phyloP scores from a whole-genome alignment of 2,888 invertebrate species.

The Drosophila nr. medialis region DNA sequence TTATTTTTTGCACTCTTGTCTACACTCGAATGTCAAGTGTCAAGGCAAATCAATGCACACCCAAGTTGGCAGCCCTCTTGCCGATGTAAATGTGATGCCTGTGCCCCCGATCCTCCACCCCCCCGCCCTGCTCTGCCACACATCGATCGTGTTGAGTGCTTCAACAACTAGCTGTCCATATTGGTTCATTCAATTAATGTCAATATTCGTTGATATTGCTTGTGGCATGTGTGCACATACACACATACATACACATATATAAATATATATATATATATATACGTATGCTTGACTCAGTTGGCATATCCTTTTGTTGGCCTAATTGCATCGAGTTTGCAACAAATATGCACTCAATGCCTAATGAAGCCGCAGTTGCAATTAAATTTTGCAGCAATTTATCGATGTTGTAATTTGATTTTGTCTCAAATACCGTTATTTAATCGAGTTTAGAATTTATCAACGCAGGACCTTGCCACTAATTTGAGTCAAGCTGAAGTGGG shows the following conservation, averaged over 20 bases:
- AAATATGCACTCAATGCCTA: constrained; percentile 49
- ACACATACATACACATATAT: not conserved
- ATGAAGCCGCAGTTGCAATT: constrained; percentile 55
- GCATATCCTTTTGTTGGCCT: constrained; percentile 42
- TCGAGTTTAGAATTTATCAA: constrained; percentile 22
- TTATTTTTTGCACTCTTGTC: constrained; percentile 5
- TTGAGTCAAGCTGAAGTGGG: constrained; percentile 3
- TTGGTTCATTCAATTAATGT: constrained; percentile 70
- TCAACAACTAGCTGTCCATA: constrained; percentile 59
- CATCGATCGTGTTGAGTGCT: constrained; percentile 22
- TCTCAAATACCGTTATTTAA: constrained; percentile 30
- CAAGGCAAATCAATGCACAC: constrained; percentile 57
- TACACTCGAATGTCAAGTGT: constrained; percentile 63
- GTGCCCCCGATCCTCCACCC: not conserved
- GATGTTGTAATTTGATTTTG: constrained; percentile 46
- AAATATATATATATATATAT: not conserved
- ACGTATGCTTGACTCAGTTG: constrained; percentile 38
- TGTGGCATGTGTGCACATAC: not conserved
- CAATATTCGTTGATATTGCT: constrained; percentile 51
- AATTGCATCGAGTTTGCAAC: constrained; percentile 58
- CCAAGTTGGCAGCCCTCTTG: constrained; percentile 17
- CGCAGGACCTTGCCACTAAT: constrained; percentile 3
- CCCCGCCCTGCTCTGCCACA: not conserved
- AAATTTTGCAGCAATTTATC: constrained; percentile 21
- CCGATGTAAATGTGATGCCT: not conserved